Base-by-base conservation (phyloP, 2,888 invertebrate genomes). In the Platerodrilus igneus region DNA sequence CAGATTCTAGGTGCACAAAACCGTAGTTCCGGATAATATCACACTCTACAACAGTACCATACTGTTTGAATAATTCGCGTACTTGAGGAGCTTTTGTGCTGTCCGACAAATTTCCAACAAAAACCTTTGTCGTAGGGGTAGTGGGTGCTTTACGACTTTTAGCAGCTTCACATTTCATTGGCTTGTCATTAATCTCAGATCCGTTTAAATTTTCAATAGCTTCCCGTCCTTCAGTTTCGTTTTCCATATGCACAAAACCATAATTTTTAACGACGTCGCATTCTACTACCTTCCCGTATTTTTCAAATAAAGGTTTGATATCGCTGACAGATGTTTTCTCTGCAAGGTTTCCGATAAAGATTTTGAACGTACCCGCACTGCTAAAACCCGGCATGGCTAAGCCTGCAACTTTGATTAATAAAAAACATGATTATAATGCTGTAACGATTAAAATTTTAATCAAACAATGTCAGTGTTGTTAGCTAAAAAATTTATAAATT, bases 171-270 rank as follows among this genome's bases (percentile, higher is more conserved):
- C 91, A 90, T 75, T 90, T 89, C 69, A 92, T 86, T 51, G 86
- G 81, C 67, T 86, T 86, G 48, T 90, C 92, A 70, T 88, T 86
- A 62, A 94, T 78, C 64, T 83, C 73, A 64, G 84, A 83, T 60
- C 90, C 90, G 78, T 94, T 91, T 64, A 94, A 74, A 70, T 81
- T 78, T 71, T 86, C 85, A 69, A 92, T 89, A 56, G 94, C 93
- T 70, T 86, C 86, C 75, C 89, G 84, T 56, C 93, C 94, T 67
- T 87, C 85, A 69, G 88, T 83, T 64, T 91, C 90, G 69, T 85
- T 88, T 75, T 90, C 90, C 92, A 92, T 94, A 73, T 94, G 94
- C 71, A 97, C 94, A 78, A 96, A 96, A 61, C 95, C 96, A 82
- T 92, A 96, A 76, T 95, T 95, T 76, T 93, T 91, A 62, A 95